Evolutionary conservation across 2,113 vertebrate genomes (phyloP), one percentile per base, ranked within the genome.

Genomic region (Carassius gibelio): DNA sequence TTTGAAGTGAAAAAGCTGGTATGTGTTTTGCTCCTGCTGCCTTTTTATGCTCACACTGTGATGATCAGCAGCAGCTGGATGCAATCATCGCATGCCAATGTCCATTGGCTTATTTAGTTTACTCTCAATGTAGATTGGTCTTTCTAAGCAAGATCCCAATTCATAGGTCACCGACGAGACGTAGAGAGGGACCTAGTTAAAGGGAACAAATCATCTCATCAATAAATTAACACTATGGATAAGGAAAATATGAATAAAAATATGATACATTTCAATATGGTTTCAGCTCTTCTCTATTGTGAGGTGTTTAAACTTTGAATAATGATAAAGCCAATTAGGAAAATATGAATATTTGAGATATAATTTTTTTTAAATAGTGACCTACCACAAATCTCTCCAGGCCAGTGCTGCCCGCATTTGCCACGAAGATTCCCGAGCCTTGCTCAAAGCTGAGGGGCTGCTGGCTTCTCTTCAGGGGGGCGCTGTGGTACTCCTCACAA

Each of bases 351-450:
- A 30, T n/a, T 5, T 14, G 15, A 66, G 14, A 42, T 81, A 10
- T 50, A 23, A 42, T 42, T 52, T 55, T 55, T 5, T 3, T 71
- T 15, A 23, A 61, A 78, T 61, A 6, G 55, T n/a, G 30, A 72
- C 81, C 34, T 83, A 83, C 81, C 81, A 83, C 81, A 74, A 83
- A 83, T 59, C 91, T 95, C 55, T 95, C 91, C 91, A 98, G 82
- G n/a, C 96, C 96, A 0, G 96, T 96, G 13, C 95, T 97, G 74
- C 98, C 98, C 0, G 97, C 98, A 2, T 96, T 98, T 75, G 97
- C 98, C n/a, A 99, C 95, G 52, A 99, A 99, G 94, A 99, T 95
- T 13, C 97, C 98, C 0, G 97, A 97, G 52, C 96, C 96, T 88
- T 96, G 85, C 85, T 98, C 95, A 8, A 99, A 98, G 4, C 89